A percentile compares a stretch with the other conserved stretches of the same genome.
phyloP scores from a whole-genome alignment of 2,888 invertebrate species.

The Mythimna loreyi region DNA sequence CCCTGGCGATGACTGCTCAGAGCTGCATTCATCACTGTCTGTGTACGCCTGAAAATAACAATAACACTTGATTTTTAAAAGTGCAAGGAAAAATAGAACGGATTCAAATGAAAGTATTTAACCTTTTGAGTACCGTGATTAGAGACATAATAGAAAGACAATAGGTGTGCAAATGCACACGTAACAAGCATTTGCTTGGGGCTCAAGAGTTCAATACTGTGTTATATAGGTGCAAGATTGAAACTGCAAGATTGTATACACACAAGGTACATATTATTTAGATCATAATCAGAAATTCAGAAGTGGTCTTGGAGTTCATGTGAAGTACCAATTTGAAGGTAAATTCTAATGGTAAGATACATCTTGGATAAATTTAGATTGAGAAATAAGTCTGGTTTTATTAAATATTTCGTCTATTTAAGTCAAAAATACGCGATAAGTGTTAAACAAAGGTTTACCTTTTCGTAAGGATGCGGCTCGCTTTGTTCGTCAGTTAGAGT shows the following conservation, averaged over 20 bases:
- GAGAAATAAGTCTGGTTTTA: neutral
- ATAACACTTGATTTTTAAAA: neutral
- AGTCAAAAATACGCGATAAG: neutral
- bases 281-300: neutral
- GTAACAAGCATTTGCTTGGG: too few species aligned
- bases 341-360: neutral
- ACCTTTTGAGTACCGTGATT: too few species aligned
- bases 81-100: neutral
- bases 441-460: conserved; percentile 77
- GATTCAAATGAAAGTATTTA: too few species aligned
- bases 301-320: neutral
- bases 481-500: conserved; percentile 93
- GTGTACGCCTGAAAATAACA: conserved; percentile 87
- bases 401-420: conserved; percentile 18
- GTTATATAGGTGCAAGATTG: too few species aligned
- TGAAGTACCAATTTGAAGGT: neutral
- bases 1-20: conserved; percentile 93
- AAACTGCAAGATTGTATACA: too few species aligned
- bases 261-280: too few species aligned
- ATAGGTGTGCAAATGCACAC: too few species aligned
- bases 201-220: too few species aligned
- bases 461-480: conserved; percentile 86
- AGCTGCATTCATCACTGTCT: conserved; percentile 94
- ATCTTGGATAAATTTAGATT: neutral
- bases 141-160: too few species aligned